These are phyloP conservation scores for Tigriopus japonicus DNA, from an alignment of 1,140 invertebrate genomes.

Conservation along the genomic window DNA sequence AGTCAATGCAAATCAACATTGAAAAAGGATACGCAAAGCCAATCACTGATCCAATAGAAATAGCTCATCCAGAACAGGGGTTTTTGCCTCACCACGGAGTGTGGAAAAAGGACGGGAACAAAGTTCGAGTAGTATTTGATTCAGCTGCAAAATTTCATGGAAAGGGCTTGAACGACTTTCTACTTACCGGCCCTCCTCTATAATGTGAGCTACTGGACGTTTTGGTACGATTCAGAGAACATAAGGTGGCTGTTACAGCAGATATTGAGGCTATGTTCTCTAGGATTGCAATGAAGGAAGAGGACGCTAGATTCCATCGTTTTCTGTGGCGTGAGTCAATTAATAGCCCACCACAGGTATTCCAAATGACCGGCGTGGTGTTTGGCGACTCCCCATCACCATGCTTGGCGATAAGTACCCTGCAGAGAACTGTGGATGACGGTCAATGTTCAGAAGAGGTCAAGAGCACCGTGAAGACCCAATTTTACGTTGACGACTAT, in stretches of 20 bases:
- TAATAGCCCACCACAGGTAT: constrained; percentile 7
- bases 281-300: constrained; percentile 8
- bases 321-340: constrained; percentile 17
- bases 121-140: constrained; percentile 18
- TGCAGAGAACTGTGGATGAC: constrained; percentile 8
- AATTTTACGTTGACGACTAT: too few relatives aligned
- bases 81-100: constrained; percentile 17
- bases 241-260: too few relatives aligned
- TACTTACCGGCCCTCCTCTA: too few relatives aligned
- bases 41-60: too few relatives aligned
- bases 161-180: constrained; percentile 5
- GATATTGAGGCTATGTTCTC: constrained; percentile 16
- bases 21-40: too few relatives aligned
- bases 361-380: constrained; percentile 17
- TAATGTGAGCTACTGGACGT: too few relatives aligned
- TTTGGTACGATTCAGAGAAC: too few relatives aligned
- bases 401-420: constrained; percentile 14
- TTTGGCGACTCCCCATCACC: constrained; percentile 19
- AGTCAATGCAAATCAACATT: too few relatives aligned
- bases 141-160: constrained; percentile 15
- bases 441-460: too few relatives aligned
- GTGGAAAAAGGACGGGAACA: constrained; percentile 13
- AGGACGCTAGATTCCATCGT: constrained; percentile 15
- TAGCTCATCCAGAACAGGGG: too few relatives aligned
- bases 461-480: too few relatives aligned